These are phyloP conservation scores for Parasteatoda tepidariorum DNA, from an alignment of 1,140 invertebrate genomes.

Conservation along the genomic window DNA sequence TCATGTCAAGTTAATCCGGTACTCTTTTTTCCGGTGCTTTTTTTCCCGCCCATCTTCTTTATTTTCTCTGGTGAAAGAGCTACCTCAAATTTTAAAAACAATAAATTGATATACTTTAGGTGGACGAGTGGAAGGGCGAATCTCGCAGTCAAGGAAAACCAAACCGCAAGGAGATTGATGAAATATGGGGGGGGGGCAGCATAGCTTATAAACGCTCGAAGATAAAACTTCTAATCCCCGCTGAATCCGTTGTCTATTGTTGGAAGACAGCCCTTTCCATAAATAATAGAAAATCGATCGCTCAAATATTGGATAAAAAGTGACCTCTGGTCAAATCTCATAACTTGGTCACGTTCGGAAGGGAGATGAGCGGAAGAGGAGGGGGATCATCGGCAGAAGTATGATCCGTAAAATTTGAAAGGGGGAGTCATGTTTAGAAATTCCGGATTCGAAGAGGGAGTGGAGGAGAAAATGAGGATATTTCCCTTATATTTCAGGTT, in stretches of 20 bases:
- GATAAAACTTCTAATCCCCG: neutral
- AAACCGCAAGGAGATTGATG: neutral
- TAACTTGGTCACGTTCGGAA: conserved; percentile 28
- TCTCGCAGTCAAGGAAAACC: no score
- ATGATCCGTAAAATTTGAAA: neutral
- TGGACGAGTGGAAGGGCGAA: no score
- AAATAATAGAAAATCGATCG: conserved; percentile 57
- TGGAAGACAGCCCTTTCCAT: conserved; percentile 22
- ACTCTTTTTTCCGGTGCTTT: no score
- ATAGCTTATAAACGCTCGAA: neutral
- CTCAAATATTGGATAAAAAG: conserved; percentile 51
- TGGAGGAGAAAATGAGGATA: neutral
- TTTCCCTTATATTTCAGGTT: neutral
- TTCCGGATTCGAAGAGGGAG: neutral
- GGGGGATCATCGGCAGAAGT: neutral
- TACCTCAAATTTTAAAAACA: no score
- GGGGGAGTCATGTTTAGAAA: conserved; percentile 23
- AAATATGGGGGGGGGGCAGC: neutral
- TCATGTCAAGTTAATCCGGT: no score
- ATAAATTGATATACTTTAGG: no score
- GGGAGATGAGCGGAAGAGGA: neutral
- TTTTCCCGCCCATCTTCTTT: no score
- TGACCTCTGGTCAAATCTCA: conserved; percentile 46
- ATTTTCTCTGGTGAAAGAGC: no score
- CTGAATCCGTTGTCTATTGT: neutral